A percentile compares a stretch with the other conserved stretches of the same genome.
Evolutionary conservation across 2,888 invertebrate species (phyloP).

Genomic region (Crematogaster levior): DNA sequence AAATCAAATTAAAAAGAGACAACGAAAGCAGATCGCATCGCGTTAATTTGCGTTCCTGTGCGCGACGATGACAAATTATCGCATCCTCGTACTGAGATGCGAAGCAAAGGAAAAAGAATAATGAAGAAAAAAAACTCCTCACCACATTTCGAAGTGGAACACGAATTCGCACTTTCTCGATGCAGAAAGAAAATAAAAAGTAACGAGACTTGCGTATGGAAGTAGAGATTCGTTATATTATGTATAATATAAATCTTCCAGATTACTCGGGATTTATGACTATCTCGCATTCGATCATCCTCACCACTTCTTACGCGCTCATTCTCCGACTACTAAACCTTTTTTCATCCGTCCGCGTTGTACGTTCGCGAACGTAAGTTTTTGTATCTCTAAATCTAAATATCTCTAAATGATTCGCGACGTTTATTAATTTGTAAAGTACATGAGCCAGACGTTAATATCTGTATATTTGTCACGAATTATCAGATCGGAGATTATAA

Average conservation of each 20-base stretch:
- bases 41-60: slow-evolving; percentile 15
- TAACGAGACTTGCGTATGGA: not conserved
- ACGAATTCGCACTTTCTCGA: slow-evolving; percentile 46
- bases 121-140: not conserved
- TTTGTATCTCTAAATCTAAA: not conserved
- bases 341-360: slow-evolving; percentile 10
- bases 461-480: not conserved
- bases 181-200: slow-evolving; percentile 14
- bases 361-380: slow-evolving; percentile 21
- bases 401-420: slow-evolving; percentile 5
- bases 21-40: slow-evolving; percentile 13
- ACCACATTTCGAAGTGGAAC: slow-evolving; percentile 9
- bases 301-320: not conserved
- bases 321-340: slow-evolving; percentile 6
- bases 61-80: slow-evolving; percentile 22
- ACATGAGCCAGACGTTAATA: not conserved
- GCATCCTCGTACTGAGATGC: not conserved
- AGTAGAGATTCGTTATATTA: slow-evolving; percentile 38
- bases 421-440: not conserved
- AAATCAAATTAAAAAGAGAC: not conserved
- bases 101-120: not conserved
- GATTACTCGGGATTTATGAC: slow-evolving; percentile 57
- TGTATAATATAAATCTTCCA: slow-evolving; percentile 54
- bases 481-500: not conserved
- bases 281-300: not conserved